These are phyloP conservation scores for Anoplophora glabripennis DNA, from an alignment of 1,140 invertebrate species.

Conservation along the genomic window DNA sequence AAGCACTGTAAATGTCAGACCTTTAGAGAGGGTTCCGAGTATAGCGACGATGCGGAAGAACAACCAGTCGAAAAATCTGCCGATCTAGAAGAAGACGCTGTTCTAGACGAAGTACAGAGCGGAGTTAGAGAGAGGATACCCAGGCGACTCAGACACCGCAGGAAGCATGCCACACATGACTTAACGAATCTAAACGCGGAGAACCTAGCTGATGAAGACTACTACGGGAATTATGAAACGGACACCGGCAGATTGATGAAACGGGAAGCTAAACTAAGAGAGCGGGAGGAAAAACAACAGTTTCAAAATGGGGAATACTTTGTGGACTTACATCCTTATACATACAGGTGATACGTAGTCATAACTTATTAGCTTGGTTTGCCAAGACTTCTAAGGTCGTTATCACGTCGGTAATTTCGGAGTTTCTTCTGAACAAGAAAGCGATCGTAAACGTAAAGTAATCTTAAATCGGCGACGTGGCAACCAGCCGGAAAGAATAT, in stretches of 20 bases:
- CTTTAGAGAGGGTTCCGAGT: neutral
- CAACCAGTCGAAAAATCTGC: neutral
- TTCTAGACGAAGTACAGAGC: too few relatives aligned
- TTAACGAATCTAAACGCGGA: conserved; percentile 21
- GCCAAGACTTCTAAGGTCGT: too few relatives aligned
- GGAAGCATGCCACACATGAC: too few relatives aligned
- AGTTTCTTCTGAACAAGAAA: too few relatives aligned
- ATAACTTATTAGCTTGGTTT: too few relatives aligned
- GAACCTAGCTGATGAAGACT: neutral
- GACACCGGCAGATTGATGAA: neutral
- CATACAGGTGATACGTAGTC: conserved; percentile 7
- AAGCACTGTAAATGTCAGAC: conserved; percentile 12
- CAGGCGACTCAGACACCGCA: too few relatives aligned
- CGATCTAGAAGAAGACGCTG: too few relatives aligned
- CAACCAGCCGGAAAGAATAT: too few relatives aligned
- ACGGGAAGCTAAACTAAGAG: neutral
- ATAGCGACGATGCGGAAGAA: neutral
- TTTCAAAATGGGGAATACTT: conserved; percentile 23
- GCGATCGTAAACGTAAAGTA: too few relatives aligned
- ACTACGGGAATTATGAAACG: neutral
- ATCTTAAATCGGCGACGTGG: too few relatives aligned
- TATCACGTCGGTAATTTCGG: too few relatives aligned
- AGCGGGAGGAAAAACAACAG: neutral
- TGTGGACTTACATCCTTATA: conserved; percentile 22
- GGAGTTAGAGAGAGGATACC: too few relatives aligned